These are phyloP conservation scores for Mico argentatus DNA, from an alignment of 2,797 vertebrate genomes.

Conservation along the genomic window DNA sequence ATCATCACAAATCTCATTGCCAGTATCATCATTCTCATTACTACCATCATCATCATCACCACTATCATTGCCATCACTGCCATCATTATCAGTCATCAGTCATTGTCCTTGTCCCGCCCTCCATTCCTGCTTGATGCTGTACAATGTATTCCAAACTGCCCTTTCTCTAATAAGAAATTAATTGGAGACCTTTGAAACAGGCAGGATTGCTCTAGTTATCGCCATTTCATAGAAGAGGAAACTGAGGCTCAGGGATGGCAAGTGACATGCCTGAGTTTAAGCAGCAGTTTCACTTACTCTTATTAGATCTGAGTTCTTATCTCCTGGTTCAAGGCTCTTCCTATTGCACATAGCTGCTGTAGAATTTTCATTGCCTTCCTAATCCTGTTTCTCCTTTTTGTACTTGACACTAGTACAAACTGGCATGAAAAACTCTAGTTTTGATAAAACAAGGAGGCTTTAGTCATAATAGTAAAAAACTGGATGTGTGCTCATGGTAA, in stretches of 20 bases:
- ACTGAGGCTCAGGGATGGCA: background rate
- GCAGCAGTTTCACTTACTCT: background rate
- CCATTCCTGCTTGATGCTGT: background rate
- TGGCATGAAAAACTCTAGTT: background rate
- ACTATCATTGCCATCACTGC: too few species aligned
- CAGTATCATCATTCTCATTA: rapidly evolving
- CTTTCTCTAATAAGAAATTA: background rate
- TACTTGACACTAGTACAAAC: background rate
- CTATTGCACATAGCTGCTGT: background rate
- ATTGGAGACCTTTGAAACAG: background rate
- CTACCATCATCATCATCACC: rapidly evolving
- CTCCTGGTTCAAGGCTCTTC: background rate
- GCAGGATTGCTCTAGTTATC: background rate
- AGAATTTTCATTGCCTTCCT: background rate
- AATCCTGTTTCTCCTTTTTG: background rate
- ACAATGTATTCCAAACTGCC: background rate
- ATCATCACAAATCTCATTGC: rapidly evolving
- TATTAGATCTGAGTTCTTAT: background rate
- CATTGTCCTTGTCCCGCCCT: background rate
- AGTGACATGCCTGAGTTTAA: background rate
- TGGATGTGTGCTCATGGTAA: background rate
- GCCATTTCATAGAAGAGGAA: background rate
- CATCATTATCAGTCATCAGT: background rate
- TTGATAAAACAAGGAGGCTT: background rate
- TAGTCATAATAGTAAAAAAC: background rate